Percentiles rank a stretch among this genome's conserved stretches.
phyloP scores from a whole-genome alignment of 1,140 invertebrate species.

The Philopotamus ludificatus region DNA sequence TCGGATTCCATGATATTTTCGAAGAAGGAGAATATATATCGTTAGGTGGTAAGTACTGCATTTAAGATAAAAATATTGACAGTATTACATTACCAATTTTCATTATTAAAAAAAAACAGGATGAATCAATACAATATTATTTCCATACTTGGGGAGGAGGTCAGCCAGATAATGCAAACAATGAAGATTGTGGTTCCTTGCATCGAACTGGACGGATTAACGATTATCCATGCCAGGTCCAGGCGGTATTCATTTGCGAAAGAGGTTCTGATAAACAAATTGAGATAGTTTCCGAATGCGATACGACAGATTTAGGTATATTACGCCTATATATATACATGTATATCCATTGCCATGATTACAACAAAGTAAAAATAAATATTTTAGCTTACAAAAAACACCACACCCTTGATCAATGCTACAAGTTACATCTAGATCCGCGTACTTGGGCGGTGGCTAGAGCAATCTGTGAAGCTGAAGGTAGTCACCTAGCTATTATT shows the following conservation, averaged over 20 bases:
- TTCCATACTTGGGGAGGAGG: too few relatives aligned
- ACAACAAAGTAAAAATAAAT: not conserved
- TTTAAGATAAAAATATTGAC: too few relatives aligned
- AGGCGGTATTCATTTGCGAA: too few relatives aligned
- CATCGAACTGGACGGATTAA: not conserved
- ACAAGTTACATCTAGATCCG: slow-evolving; percentile 6
- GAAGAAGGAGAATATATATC: slow-evolving; percentile 6
- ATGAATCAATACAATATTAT: slow-evolving; percentile 7
- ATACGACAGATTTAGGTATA: too few relatives aligned
- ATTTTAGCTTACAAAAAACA: not conserved
- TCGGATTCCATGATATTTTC: slow-evolving; percentile 13
- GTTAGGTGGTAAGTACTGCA: not conserved
- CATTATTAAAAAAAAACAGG: too few relatives aligned
- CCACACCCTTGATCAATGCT: not conserved
- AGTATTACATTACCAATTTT: too few relatives aligned
- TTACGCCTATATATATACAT: not conserved
- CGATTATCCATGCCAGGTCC: not conserved
- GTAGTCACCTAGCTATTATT: slow-evolving; percentile 33
- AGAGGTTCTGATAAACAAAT: too few relatives aligned
- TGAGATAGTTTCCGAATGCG: too few relatives aligned
- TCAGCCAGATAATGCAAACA: too few relatives aligned
- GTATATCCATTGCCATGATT: not conserved
- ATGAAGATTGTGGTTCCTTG: too few relatives aligned
- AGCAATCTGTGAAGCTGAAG: slow-evolving; percentile 25
- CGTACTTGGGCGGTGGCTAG: slow-evolving; percentile 22